phyloP scores from a whole-genome alignment of 2,113 vertebrate genomes.

The Condylura cristata region DNA sequence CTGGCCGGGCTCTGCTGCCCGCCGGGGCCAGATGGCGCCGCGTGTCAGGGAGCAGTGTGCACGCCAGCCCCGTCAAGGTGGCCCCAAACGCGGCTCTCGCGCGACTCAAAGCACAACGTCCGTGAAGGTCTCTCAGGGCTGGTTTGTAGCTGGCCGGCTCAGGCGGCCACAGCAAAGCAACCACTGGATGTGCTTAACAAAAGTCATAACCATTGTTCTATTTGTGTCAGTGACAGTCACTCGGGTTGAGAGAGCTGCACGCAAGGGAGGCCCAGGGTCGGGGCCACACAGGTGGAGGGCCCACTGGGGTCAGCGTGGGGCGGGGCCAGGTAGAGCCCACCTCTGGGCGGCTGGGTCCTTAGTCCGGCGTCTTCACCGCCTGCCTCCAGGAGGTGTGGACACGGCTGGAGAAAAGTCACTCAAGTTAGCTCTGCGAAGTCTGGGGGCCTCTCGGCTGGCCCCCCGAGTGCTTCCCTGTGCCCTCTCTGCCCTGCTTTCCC shows the following conservation, averaged over 20 bases:
- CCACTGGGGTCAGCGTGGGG: not conserved
- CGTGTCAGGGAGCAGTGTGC: not conserved
- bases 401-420: not conserved
- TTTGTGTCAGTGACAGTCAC: not conserved
- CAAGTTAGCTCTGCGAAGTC: not conserved
- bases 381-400: not conserved
- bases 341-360: too few relatives aligned
- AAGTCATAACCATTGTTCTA: not conserved
- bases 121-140: not conserved
- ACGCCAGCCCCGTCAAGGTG: too few relatives aligned
- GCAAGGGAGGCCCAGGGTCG: too few relatives aligned
- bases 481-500: too few relatives aligned
- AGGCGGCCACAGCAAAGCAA: too few relatives aligned
- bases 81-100: too few relatives aligned
- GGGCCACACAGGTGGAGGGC: too few relatives aligned
- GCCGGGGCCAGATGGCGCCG: not conserved
- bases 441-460: not conserved
- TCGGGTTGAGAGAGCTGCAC: not conserved
- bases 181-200: not conserved
- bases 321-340: fast-evolving
- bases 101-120: not conserved
- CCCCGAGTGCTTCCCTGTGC: not conserved
- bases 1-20: not conserved
- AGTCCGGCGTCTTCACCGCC: not conserved
- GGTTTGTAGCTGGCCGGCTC: too few relatives aligned